Conservation (phyloP, 2,113 vertebrate species). For the Lepus europaeus region DNA sequence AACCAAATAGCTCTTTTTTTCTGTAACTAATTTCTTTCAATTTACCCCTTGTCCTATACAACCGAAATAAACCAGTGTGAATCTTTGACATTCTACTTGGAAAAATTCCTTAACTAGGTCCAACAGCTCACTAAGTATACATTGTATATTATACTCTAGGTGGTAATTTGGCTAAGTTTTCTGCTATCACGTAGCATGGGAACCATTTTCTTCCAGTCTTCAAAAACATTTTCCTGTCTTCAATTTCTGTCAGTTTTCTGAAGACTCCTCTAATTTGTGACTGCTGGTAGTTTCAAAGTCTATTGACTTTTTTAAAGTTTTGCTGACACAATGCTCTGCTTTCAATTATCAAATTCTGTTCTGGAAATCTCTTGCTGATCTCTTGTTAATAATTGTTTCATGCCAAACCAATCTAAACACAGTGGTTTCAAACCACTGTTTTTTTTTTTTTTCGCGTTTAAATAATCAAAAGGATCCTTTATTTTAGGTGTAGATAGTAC, state of each 20-base stretch:
- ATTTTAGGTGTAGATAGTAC: constrained; percentile 83
- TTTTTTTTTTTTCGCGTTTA: no score
- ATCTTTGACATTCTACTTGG: neutral
- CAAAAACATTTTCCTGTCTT: neutral
- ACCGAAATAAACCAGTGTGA: neutral
- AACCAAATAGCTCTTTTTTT: neutral
- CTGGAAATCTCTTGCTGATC: neutral
- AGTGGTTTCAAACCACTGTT: neutral
- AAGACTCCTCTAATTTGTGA: neutral
- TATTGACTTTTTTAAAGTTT: neutral
- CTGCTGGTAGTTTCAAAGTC: neutral
- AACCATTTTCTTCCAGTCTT: neutral
- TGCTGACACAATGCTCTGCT: neutral
- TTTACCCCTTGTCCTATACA: neutral
- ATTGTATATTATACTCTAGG: neutral
- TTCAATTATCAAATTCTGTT: neutral
- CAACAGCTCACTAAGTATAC: neutral
- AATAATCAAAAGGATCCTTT: constrained; percentile 82
- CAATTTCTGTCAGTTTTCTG: neutral
- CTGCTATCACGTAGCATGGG: neutral
- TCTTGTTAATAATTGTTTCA: neutral
- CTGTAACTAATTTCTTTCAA: neutral
- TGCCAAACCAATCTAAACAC: neutral
- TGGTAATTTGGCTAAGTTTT: neutral
- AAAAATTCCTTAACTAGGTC: neutral